A percentile compares a stretch with the other conserved stretches of the same genome.
These are phyloP conservation scores for Acipenser oxyrinchus DNA, from an alignment of 2,797 vertebrate species.

Conservation along the genomic window DNA sequence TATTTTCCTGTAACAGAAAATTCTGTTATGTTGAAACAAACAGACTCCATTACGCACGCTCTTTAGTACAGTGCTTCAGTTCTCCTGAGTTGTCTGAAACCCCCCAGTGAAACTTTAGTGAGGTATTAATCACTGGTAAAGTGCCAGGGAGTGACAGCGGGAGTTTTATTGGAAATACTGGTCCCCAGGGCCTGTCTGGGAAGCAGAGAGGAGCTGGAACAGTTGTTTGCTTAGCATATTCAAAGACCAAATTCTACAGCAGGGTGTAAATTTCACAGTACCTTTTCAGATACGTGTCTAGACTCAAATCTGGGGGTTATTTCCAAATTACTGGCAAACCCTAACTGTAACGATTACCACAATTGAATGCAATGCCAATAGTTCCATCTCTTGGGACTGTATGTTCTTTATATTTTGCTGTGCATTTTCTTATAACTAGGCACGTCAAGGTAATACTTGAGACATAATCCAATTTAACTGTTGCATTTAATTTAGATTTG, in stretches of 20 bases:
- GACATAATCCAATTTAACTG: not conserved
- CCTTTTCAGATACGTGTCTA: not conserved
- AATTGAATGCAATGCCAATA: too few relatives aligned
- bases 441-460: not conserved
- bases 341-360: too few relatives aligned
- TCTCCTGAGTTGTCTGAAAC: not conserved
- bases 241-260: slow-evolving; percentile 23
- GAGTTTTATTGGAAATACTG: slow-evolving; percentile 34
- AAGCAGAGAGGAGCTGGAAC: slow-evolving; percentile 33
- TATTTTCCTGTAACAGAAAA: too few relatives aligned
- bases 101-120: slow-evolving; percentile 30
- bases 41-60: too few relatives aligned
- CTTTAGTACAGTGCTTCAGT: not conserved
- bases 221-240: slow-evolving; percentile 18
- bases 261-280: slow-evolving; percentile 19
- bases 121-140: slow-evolving; percentile 41
- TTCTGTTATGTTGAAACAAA: too few relatives aligned
- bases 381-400: too few relatives aligned
- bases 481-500: not conserved
- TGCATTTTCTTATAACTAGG: not conserved
- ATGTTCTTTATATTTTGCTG: too few relatives aligned
- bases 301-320: not conserved
- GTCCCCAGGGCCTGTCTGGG: slow-evolving; percentile 39
- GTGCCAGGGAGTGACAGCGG: slow-evolving; percentile 35
- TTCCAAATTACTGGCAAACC: too few relatives aligned